Evolutionary conservation across 2,113 vertebrate genomes (phyloP).

Genomic region (Cynoglossus semilaevis): DNA sequence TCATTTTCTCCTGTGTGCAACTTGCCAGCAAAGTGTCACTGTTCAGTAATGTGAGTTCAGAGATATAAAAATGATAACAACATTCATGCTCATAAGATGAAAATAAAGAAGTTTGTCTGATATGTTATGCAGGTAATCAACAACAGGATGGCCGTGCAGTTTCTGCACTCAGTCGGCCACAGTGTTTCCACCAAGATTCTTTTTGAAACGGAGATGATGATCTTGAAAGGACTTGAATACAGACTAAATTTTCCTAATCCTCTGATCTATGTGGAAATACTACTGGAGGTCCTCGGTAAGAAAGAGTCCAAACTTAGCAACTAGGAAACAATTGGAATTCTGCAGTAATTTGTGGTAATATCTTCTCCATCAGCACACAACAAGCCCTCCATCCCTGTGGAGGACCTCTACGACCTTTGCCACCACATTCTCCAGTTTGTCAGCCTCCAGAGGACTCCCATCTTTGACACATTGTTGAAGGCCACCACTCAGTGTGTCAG

Average conservation of each 20-base stretch:
- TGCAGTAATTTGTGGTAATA: background rate
- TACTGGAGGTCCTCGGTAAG: slow-evolving; percentile 92
- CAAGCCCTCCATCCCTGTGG: slow-evolving; percentile 74
- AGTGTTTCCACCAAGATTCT: slow-evolving; percentile 79
- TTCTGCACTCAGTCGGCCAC: slow-evolving; percentile 80
- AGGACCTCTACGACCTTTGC: slow-evolving; percentile 75
- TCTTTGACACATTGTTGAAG: slow-evolving; percentile 83
- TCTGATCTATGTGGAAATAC: slow-evolving; percentile 83
- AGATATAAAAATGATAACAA: background rate
- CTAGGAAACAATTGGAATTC: background rate
- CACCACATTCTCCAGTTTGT: slow-evolving; percentile 81
- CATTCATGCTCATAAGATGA: background rate
- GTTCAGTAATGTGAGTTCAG: slow-evolving; percentile 78
- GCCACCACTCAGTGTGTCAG: slow-evolving; percentile 69
- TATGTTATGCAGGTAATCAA: slow-evolving; percentile 76
- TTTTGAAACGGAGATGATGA: slow-evolving; percentile 83
- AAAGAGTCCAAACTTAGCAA: background rate
- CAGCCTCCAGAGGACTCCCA: slow-evolving; percentile 77
- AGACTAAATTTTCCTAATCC: slow-evolving; percentile 83
- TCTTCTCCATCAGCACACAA: slow-evolving; percentile 80
- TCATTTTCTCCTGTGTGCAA: slow-evolving; percentile 86
- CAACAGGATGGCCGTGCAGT: slow-evolving; percentile 77
- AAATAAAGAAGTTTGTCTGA: background rate
- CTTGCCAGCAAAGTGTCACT: slow-evolving; percentile 90
- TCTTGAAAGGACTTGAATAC: slow-evolving; percentile 87